Evolutionary conservation across 2,113 vertebrate species (phyloP), one percentile per base, ranked within the genome.

Genomic region (Hydrochoerus hydrochaeris): DNA sequence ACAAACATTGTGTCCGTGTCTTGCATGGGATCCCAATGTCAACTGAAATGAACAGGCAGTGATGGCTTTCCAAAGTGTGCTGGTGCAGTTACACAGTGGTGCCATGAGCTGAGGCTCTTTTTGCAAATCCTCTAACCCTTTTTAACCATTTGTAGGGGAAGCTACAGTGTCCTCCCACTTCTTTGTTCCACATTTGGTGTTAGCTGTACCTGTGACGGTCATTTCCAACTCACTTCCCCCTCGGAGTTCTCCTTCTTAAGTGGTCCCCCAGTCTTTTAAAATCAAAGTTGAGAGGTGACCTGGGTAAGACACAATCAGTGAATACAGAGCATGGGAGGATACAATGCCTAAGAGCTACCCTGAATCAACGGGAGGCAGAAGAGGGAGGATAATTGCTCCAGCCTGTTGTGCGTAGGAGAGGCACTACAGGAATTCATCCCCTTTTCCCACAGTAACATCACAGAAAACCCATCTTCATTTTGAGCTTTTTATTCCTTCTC

Each of bases 31-130:
- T 75, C 75, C 57, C 4, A 4, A 2, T 28, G 26, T 26, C 32
- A 6, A 44, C 1, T 14, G 44, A 41, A 78, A 49, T 1, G 8
- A 16, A 7, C 14, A 2, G 22, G 65, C 24, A 24, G 2, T 28
- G 12, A 32, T 30, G 22, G 38, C 2, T 6, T 0, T 0, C 0
- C 7, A 41, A 32, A 3, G 11, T 2, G 10, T 0, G 9, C 52
- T 9, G 28, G 7, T 4, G 35, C 1, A 3, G 6, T n/a, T 1
- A 4, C 3, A 28, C 17, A 11, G 4, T 24, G 32, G 62, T 1
- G 8, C n/a, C 41, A 11, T 11, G 83, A 46, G 14, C n/a, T 5
- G 35, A 69, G 16, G 0, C 14, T 49, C 58, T 9, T 3, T 35
- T 22, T 54, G 38, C 14, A 77, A 52, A 60, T 62, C 65, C 20